Evolutionary conservation across 1,140 invertebrate genomes (phyloP).

Genomic region (Ceratosolen solmsi): DNA sequence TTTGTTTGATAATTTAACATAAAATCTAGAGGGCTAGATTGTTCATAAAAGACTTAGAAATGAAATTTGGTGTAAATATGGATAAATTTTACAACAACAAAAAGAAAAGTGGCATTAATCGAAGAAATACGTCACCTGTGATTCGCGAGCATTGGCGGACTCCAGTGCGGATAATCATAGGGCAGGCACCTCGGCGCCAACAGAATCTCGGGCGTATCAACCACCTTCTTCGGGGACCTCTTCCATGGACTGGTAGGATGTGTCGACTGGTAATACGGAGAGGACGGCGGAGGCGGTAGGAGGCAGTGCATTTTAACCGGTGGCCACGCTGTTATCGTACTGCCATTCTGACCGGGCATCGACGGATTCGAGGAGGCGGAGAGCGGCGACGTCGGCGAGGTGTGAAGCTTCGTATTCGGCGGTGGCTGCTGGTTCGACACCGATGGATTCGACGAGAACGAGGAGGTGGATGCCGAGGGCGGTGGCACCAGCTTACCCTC

Average conservation of each 20-base stretch:
- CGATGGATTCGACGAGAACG: constrained; percentile 62
- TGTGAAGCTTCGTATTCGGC: constrained; percentile 74
- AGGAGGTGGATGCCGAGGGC: constrained; percentile 67
- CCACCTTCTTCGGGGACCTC: constrained; percentile 59
- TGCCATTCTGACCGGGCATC: constrained; percentile 59
- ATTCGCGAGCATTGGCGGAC: constrained; percentile 61
- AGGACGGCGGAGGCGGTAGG: constrained; percentile 63
- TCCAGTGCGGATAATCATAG: constrained; percentile 69
- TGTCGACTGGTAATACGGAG: constrained; percentile 62
- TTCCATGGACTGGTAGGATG: constrained; percentile 66
- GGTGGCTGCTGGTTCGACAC: constrained; percentile 72
- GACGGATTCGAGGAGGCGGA: constrained; percentile 61
- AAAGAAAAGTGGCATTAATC: no score
- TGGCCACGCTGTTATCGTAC: constrained; percentile 65
- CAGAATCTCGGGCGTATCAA: constrained; percentile 82
- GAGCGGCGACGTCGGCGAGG: constrained; percentile 66
- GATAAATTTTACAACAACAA: no score
- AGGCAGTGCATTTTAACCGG: constrained; percentile 72
- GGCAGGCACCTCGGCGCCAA: constrained; percentile 82
- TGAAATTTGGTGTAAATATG: no score
- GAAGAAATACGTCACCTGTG: constrained; percentile 61
- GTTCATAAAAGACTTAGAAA: no score
- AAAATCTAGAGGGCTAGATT: no score
- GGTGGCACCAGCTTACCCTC: constrained; percentile 83
- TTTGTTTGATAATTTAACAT: no score